Evolutionary conservation across 2,888 invertebrate species (phyloP).

Genomic region (Neoscelio sp.): DNA sequence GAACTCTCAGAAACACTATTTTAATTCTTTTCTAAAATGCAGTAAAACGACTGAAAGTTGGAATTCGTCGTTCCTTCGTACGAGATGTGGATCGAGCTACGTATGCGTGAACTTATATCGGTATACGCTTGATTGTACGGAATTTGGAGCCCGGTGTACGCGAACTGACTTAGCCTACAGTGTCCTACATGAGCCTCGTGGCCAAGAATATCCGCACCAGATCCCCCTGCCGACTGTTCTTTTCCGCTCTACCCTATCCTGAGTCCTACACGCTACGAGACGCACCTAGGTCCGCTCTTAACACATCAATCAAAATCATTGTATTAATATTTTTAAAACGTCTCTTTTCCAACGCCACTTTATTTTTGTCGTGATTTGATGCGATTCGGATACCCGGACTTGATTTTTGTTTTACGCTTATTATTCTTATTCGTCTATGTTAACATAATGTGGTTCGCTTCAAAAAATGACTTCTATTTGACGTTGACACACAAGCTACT

Average conservation of each 20-base stretch:
- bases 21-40: no score
- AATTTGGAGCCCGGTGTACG: constrained; percentile 35
- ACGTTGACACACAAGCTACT: background rate
- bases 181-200: constrained; percentile 47
- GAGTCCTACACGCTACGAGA: constrained; percentile 19
- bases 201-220: constrained; percentile 51
- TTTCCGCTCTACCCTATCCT: constrained; percentile 39
- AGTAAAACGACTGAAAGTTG: no score
- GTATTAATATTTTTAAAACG: constrained; percentile 11
- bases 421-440: no score
- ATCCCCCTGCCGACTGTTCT: constrained; percentile 51
- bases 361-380: background rate
- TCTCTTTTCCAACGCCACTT: background rate
- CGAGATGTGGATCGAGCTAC: constrained; percentile 1
- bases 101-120: constrained; percentile 22
- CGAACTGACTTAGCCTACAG: constrained; percentile 50
- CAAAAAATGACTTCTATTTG: background rate
- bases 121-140: constrained; percentile 32
- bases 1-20: no score
- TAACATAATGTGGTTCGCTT: no score
- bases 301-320: constrained; percentile 32
- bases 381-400: no score
- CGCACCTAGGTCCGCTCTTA: constrained; percentile 32
- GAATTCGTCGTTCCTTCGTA: no score
- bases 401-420: no score